Evolutionary conservation across 2,797 vertebrate species (phyloP), one percentile per base, ranked within the genome.

Genomic region (Megalops cyprinoides): DNA sequence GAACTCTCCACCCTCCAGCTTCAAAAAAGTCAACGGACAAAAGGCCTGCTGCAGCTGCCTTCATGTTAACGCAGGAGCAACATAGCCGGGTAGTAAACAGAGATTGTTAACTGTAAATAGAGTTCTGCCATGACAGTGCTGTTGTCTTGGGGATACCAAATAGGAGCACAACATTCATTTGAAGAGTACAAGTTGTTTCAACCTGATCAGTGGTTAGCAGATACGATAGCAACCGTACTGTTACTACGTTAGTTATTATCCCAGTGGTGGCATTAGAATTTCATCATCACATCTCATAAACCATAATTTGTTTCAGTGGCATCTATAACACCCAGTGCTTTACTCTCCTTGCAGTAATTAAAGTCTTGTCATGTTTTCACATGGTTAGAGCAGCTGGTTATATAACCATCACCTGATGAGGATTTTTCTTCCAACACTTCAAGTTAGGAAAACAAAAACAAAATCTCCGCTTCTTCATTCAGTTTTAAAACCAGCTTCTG

Each of bases 61-160:
- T 71, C 23, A 8, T 23, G 34, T 71, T 44, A 23, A 20, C 28
- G 25, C 6, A 18, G 20, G 23, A 55, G 73, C 31, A 42, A 74
- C 25, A 23, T 79, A 39, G 71, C 42, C 51, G 31, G 44, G 39
- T 74, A 42, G 67, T 71, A 23, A 71, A 71, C 18, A 44, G 58
- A 44, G 7, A 0, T 37, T 6, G 9, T 71, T 71, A 18, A 44
- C 18, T 44, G 34, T 67, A 58, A 65, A 65, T 65, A 65, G 34
- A 15, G 10, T 6, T 65, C 34, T 71, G 12, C 39, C 18, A 42
- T 12, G 34, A 18, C 39, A 71, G 2, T n/a, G 67, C 39, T 7
- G 39, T 42, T 44, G 39, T 23, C 39, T 18, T 42, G 37, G 67
- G 39, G 67, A 37, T 37, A 65, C 28, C 28, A 23, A 25, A 31